Evolutionary conservation across 2,888 invertebrate genomes (phyloP), one percentile per base, ranked within the genome.

Genomic region (Stenodera caucasica): DNA sequence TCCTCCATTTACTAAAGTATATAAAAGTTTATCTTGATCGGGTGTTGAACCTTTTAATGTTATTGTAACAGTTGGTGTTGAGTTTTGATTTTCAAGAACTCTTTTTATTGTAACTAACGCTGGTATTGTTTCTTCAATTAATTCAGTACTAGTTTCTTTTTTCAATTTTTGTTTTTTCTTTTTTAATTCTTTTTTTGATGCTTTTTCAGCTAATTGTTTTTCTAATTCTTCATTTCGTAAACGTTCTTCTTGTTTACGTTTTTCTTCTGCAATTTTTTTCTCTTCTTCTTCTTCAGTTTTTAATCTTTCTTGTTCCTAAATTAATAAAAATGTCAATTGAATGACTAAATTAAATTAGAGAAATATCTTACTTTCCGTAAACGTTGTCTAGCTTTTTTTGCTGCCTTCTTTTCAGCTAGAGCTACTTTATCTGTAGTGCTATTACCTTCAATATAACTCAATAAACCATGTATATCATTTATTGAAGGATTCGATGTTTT

Each of bases 361-460:
- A 33, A 54, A 18, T 6, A n/a, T 65, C 67, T 69, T 77, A 90
- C 91, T 85, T 88, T 89, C 75, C 89, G 88, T 64, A 89, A 87
- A 72, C 89, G 89, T 80, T 93, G 92, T 1, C 92, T 81, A 37
- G 89, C 90, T 72, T 92, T 90, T 79, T 93, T 93, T n/a, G 92
- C 92, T 1, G 89, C 86, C 76, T 92, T 92, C 80, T 91, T 91
- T 53, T 78, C 70, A 14, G 79, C 79, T 58, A 78, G 58, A 32
- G 76, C 77, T 32, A 76, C 71, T 64, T 80, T 78, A 65, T 77
- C 77, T 9, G 72, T 65, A 21, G 62, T 72, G 52, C 74, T 72
- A 53, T 76, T 77, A 4, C 80, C 80, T 67, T 80, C 80, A 57
- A 81, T 81, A 60, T 75, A 81, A 70, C 79, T 78, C 49, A 81